Base-by-base conservation (phyloP, 1,140 invertebrate genomes). In the Tetramorium alpestre region DNA sequence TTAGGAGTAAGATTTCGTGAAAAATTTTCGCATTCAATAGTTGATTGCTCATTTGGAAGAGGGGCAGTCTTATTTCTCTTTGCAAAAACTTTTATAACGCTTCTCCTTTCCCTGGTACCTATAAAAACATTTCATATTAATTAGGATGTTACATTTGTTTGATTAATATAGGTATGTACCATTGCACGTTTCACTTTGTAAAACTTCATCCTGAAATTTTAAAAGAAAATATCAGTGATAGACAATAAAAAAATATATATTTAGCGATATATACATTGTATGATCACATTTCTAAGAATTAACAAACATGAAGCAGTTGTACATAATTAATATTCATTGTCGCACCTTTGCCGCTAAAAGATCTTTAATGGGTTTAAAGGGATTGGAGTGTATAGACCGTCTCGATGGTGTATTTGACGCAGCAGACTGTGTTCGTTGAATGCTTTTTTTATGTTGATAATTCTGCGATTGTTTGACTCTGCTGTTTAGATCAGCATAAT, bases 321-420 rank as follows among this genome's bases (percentile, higher is more conserved):
- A 18, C 49, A 47, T 44, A 69, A 33, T 64, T 72, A 60, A 56
- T 64, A 18, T 11, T 56, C 18, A 58, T 54, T 13, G 6, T 11
- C 44, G 73, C 62, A 93, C 90, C 60, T 87, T 87, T 78, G 88
- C 73, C 38, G 86, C 84, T 22, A 93, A 47, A 3, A 93, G 56
- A 73, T 94, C 91, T 81, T 72, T 78, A n/a, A 94, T 93, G 11
- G 93, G 93, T 81, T 93, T 94, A 75, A 94, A 94, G 2, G 93
- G 93, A 90, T 94, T 93, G 1, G 93, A 93, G 33, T 89, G 88
- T 64, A 90, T 77, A 22, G 93, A 92, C 28, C 88, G 22, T 85
- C 64, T 90, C 22, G 92, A 92, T 51, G 85, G 84, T 49, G 89
- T 82, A 75, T 90, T 70, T 38, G 77, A 86, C 4, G 70, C 62